Conservation (phyloP, 2,797 vertebrate genomes). For the Falco berigora region DNA sequence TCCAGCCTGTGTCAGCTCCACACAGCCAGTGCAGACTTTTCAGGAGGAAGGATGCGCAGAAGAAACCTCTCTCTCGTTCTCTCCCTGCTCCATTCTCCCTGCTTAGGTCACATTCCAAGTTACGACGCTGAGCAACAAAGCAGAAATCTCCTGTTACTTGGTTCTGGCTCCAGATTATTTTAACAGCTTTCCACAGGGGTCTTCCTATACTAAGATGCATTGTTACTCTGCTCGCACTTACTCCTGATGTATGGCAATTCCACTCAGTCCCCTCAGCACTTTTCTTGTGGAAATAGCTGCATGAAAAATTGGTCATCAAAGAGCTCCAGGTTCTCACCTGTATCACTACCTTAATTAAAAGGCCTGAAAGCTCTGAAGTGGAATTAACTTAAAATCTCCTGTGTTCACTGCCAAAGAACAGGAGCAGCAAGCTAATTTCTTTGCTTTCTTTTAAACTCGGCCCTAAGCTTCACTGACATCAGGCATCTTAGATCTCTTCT, state of each 20-base stretch:
- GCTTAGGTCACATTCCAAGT: not conserved
- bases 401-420: not conserved
- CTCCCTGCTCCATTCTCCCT: not conserved
- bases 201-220: not conserved
- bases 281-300: not conserved
- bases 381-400: not conserved
- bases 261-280: not conserved
- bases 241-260: not conserved
- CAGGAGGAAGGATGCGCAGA: not conserved
- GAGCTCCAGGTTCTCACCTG: not conserved
- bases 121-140: not conserved
- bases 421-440: not conserved
- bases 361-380: not conserved
- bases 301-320: not conserved
- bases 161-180: not conserved
- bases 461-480: not conserved
- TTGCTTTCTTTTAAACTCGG: not conserved
- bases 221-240: not conserved
- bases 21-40: rapidly evolving
- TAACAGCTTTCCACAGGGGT: not conserved
- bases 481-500: not conserved
- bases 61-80: not conserved
- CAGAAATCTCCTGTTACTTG: not conserved
- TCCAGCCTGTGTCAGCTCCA: not conserved
- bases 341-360: not conserved